phyloP scores from a whole-genome alignment of 2,888 invertebrate genomes.

The Ornithoptera priamus region DNA sequence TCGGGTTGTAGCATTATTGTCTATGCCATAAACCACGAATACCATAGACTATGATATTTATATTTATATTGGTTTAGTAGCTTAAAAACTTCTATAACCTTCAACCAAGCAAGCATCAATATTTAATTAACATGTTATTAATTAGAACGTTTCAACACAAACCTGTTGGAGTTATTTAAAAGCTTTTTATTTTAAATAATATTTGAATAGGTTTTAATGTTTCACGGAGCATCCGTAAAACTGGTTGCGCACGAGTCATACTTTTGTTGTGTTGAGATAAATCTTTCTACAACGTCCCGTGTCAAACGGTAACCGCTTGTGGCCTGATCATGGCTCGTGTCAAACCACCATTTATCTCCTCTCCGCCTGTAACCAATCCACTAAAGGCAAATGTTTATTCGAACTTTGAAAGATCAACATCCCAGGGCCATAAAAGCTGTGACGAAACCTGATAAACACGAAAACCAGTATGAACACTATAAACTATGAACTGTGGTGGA shows the following conservation, averaged over 20 bases:
- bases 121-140: not conserved
- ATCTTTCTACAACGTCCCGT: slow-evolving; percentile 53
- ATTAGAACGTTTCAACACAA: not conserved
- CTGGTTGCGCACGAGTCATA: slow-evolving; percentile 65
- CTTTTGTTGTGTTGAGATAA: slow-evolving; percentile 53
- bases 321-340: slow-evolving; percentile 69
- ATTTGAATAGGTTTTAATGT: slow-evolving; percentile 10
- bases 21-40: no score
- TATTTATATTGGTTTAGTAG: no score
- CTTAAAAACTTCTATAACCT: no score
- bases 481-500: not conserved
- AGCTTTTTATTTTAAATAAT: slow-evolving; percentile 20
- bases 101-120: not conserved
- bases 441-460: slow-evolving; percentile 40
- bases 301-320: slow-evolving; percentile 65
- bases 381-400: slow-evolving; percentile 65
- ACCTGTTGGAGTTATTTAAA: not conserved
- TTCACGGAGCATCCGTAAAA: slow-evolving; percentile 37
- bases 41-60: no score
- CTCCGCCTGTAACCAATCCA: slow-evolving; percentile 63
- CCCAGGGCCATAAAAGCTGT: slow-evolving; percentile 67
- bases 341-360: slow-evolving; percentile 59
- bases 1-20: no score
- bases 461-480: not conserved
- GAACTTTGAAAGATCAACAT: slow-evolving; percentile 61